A percentile compares a stretch with the other conserved stretches of the same genome.
Evolutionary conservation across 1,140 invertebrate genomes (phyloP).

Genomic region (Helicoverpa armigera): DNA sequence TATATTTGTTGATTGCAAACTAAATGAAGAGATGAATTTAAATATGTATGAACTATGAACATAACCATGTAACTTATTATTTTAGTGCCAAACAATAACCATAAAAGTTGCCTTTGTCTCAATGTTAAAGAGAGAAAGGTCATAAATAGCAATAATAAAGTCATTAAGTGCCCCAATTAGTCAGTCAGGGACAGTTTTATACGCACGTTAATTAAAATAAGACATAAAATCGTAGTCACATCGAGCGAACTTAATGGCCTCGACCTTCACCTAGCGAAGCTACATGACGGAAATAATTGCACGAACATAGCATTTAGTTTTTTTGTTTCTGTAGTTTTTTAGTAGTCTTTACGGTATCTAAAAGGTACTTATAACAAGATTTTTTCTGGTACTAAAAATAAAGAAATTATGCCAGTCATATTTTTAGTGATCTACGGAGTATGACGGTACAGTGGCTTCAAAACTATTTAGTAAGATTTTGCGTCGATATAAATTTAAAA

Average conservation of each 20-base stretch:
- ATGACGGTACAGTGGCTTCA: no score
- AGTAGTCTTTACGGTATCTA: neutral
- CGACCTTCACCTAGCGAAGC: constrained; percentile 63
- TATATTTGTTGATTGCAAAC: no score
- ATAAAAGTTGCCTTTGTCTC: neutral
- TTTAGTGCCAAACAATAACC: no score
- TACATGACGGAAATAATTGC: constrained; percentile 64
- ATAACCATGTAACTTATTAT: no score
- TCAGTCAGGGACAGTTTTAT: constrained; percentile 26
- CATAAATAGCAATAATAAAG: neutral
- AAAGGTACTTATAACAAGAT: no score
- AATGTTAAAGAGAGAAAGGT: neutral
- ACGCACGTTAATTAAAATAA: constrained; percentile 50
- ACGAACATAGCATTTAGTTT: constrained; percentile 43
- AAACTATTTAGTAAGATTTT: no score
- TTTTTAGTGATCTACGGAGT: no score
- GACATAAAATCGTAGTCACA: constrained; percentile 57
- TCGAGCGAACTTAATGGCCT: constrained; percentile 58
- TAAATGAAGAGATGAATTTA: no score
- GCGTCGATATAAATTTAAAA: no score
- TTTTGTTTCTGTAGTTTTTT: constrained; percentile 20
- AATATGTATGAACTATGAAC: no score
- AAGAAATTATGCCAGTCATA: no score
- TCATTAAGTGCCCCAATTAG: constrained; percentile 3
- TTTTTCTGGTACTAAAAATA: no score